Evolutionary conservation across 2,797 vertebrate genomes (phyloP), one percentile per base, ranked within the genome.

Genomic region (Mergus octosetaceus): DNA sequence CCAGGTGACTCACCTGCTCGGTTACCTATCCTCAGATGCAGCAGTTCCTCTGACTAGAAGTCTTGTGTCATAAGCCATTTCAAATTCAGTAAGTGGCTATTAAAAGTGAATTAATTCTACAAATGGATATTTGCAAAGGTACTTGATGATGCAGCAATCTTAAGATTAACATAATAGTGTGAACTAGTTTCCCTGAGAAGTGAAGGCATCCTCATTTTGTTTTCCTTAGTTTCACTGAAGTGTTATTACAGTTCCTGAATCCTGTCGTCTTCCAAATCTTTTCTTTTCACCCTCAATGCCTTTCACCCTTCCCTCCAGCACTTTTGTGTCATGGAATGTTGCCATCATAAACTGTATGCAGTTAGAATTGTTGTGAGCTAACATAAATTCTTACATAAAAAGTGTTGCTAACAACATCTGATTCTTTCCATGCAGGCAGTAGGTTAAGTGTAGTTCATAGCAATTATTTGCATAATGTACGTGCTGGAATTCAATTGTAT

Each of bases 61-160:
- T 69, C 45, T 62, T 81, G 54, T 72, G 36, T 87, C 77, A 32
- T 84, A 82, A 92, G 80, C 68, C 88, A 43, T 56, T 93, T 89
- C 60, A 41, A 43, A 60, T 79, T 90, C 74, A 85, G 0, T 73
- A 78, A 56, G 60, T 78, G 70, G 73, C 73, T 93, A 60, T 81
- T 94, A 88, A 75, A 70, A 51, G 86, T 75, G 87, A 77, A 94
- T 95, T 92, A 94, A 60, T 32, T 82, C 38, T 84, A 45, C 47
- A 81, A 43, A 65, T 62, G 21, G 27, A 4, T 94, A 70, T 91
- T 95, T 94, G 38, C 58, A 64, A 62, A 93, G 54, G 11, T 62
- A 32, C 69, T 81, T 81, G 58, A 45, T 68, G 69, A 72, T 84
- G 66, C 24, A 51, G 54, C 56, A 54, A 20, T 62, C 34, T 58